Conservation (phyloP, 2,888 invertebrate species). For the Nematopogon swammerdamellus region DNA sequence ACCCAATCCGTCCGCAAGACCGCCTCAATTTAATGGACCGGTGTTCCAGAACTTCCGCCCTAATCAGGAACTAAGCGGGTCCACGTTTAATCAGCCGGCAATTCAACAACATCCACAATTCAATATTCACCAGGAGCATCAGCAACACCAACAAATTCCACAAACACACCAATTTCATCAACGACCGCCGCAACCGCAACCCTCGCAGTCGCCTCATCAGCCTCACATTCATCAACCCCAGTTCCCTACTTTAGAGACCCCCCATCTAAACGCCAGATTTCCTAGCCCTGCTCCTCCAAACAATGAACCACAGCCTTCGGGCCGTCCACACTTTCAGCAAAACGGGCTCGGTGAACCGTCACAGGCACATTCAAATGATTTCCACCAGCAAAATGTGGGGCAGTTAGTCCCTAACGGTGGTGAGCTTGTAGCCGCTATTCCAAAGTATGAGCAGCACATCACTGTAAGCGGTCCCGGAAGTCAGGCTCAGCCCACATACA, state of each 20-base stretch:
- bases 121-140: conserved; percentile 44
- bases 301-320: neutral
- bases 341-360: neutral
- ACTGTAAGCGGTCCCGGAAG: conserved; percentile 46
- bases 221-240: conserved; percentile 18
- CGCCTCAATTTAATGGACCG: conserved; percentile 31
- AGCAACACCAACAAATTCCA: conserved; percentile 23
- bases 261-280: neutral
- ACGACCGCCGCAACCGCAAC: conserved; percentile 19
- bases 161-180: conserved; percentile 29
- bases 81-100: conserved; percentile 30
- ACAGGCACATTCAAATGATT: neutral
- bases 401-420: conserved; percentile 62
- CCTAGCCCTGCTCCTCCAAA: neutral
- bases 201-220: conserved; percentile 21
- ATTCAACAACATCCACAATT: conserved; percentile 32
- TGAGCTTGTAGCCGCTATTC: conserved; percentile 71
- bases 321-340: neutral
- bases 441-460: conserved; percentile 77
- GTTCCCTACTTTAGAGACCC: neutral
- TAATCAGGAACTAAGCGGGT: conserved; percentile 36
- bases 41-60: conserved; percentile 44
- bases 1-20: conserved; percentile 27
- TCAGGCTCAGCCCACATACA: conserved; percentile 23
- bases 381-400: conserved; percentile 23